These are phyloP conservation scores for Harpalus rufipes DNA, from an alignment of 2,888 invertebrate genomes.

Conservation along the genomic window DNA sequence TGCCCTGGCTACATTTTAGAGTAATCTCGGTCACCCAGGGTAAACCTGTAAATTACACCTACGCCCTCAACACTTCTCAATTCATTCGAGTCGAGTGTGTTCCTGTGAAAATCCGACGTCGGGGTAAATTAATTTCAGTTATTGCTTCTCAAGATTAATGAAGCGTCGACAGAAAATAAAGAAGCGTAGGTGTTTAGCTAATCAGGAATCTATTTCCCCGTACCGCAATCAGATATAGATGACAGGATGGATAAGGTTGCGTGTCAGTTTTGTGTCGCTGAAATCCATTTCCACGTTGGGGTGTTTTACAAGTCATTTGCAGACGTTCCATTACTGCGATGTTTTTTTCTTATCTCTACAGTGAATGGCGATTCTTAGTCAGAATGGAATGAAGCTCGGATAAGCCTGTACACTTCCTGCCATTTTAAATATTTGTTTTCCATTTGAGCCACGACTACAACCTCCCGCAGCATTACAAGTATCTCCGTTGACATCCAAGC, in stretches of 20 bases:
- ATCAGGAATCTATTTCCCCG: neutral
- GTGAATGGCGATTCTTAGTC: conserved; percentile 37
- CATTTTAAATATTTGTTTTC: conserved; percentile 57
- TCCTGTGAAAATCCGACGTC: neutral
- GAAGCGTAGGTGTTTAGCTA: conserved; percentile 7
- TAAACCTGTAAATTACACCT: conserved; percentile 28
- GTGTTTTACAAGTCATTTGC: conserved; percentile 65
- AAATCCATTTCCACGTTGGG: conserved; percentile 48
- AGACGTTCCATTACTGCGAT: conserved; percentile 56
- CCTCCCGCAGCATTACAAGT: conserved; percentile 50
- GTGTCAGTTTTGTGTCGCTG: conserved; percentile 34
- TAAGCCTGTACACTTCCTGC: conserved; percentile 42
- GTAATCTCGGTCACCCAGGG: conserved; percentile 24
- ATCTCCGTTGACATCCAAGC: conserved; percentile 15
- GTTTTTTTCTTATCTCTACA: conserved; percentile 53
- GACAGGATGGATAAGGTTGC: neutral
- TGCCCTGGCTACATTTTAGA: conserved; percentile 44
- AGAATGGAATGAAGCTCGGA: conserved; percentile 50
- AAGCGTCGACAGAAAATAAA: conserved; percentile 42
- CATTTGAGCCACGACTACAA: conserved; percentile 24
- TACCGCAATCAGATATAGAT: neutral
- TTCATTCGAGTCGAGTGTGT: neutral
- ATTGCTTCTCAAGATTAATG: conserved; percentile 60
- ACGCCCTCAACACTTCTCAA: neutral
- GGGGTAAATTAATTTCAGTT: conserved; percentile 58